Conservation (phyloP, 2,113 vertebrate genomes). For the Hymenochirus boettgeri region DNA sequence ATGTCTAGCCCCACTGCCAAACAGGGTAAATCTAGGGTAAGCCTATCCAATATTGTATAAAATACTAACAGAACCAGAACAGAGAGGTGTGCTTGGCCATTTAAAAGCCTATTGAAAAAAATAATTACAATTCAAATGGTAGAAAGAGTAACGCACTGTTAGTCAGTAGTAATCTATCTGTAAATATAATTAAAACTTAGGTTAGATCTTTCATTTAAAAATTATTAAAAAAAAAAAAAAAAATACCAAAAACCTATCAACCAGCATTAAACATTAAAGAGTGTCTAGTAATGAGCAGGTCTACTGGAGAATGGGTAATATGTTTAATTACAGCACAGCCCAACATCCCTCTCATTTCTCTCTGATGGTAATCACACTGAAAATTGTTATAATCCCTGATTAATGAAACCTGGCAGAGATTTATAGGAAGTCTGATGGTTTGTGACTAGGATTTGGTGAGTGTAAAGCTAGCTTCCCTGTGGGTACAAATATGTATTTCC, state of each 20-base stretch:
- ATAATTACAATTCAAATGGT: conserved; percentile 15
- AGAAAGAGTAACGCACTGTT: background rate
- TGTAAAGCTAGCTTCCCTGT: conserved; percentile 24
- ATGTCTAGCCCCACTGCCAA: background rate
- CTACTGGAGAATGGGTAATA: conserved; percentile 30
- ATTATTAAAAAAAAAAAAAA: no score
- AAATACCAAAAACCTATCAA: conserved; percentile 5
- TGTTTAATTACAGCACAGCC: conserved; percentile 36
- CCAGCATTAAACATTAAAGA: background rate
- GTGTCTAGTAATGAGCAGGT: conserved; percentile 10
- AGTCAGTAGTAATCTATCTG: conserved; percentile 20
- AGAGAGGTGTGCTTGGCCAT: background rate
- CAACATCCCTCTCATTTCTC: background rate
- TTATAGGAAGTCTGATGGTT: conserved; percentile 46
- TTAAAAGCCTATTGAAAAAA: background rate
- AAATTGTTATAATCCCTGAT: conserved; percentile 33
- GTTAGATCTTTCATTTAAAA: conserved; percentile 13
- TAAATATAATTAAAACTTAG: conserved; percentile 30
- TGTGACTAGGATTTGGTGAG: conserved; percentile 34
- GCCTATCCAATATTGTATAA: background rate
- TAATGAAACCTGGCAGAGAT: conserved; percentile 38
- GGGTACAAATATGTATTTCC: conserved; percentile 29
- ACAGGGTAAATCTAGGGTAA: no score
- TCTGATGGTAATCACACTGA: conserved; percentile 28
- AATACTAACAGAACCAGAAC: background rate